A percentile compares a stretch with the other conserved stretches of the same genome.
These are phyloP conservation scores for Pollicipes pollicipes DNA, from an alignment of 1,140 invertebrate genomes.

Conservation along the genomic window DNA sequence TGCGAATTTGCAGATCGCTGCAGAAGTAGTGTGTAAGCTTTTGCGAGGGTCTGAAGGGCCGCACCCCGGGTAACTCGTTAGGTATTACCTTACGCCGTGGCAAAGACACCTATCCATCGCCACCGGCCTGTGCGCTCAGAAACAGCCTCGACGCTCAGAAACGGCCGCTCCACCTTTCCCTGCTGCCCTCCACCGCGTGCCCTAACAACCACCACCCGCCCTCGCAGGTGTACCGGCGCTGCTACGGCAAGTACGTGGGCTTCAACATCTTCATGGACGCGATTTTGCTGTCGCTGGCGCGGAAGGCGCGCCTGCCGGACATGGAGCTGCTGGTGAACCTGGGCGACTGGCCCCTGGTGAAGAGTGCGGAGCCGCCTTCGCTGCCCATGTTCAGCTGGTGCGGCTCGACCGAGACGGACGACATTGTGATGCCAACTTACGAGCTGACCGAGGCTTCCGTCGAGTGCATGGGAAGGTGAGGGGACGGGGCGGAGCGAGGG, in stretches of 20 bases:
- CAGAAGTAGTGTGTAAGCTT: too few species aligned
- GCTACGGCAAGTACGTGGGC: slow-evolving; percentile 63
- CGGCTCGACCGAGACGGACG: slow-evolving; percentile 58
- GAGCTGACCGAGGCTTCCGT: slow-evolving; percentile 80
- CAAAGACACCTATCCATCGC: too few species aligned
- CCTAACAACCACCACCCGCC: slow-evolving; percentile 8
- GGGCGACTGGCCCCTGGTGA: slow-evolving; percentile 77
- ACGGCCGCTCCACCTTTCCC: too few species aligned
- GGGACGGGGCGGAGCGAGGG: slow-evolving; percentile 4
- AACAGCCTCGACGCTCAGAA: too few species aligned
- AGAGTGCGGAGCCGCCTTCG: slow-evolving; percentile 25
- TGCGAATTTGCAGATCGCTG: too few species aligned
- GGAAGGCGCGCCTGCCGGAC: slow-evolving; percentile 71
- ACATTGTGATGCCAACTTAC: slow-evolving; percentile 90
- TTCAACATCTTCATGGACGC: slow-evolving; percentile 92
- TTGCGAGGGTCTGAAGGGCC: too few species aligned
- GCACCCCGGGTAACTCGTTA: too few species aligned
- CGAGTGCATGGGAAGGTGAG: slow-evolving; percentile 72
- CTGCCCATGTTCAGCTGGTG: slow-evolving; percentile 95
- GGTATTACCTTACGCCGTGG: too few species aligned
- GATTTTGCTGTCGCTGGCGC: slow-evolving; percentile 58
- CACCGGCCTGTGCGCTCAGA: too few species aligned
- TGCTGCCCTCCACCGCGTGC: slow-evolving; percentile 2
- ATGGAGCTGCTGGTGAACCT: slow-evolving; percentile 82
- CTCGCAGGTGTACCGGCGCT: slow-evolving; percentile 56